These are phyloP conservation scores for Clostera curtula DNA, from an alignment of 2,888 invertebrate species.

Conservation along the genomic window DNA sequence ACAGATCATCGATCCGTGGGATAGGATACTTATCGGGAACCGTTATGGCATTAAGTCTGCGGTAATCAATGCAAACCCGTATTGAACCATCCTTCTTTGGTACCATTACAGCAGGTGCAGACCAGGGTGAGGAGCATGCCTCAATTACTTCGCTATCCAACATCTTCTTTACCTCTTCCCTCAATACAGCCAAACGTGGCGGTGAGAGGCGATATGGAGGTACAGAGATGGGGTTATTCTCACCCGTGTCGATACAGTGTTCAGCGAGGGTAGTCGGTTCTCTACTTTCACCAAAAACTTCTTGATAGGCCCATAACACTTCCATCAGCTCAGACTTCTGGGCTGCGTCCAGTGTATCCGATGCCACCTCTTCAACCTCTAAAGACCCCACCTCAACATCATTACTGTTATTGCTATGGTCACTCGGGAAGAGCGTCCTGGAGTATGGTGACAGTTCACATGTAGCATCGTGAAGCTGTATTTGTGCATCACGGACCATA, in stretches of 20 bases:
- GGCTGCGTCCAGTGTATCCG: background rate
- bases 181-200: slow-evolving; percentile 1
- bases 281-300: slow-evolving; percentile 2
- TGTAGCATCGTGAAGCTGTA: background rate
- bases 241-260: slow-evolving; percentile 11
- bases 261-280: slow-evolving; percentile 3
- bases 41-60: slow-evolving; percentile 3
- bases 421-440: slow-evolving; percentile 1
- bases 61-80: slow-evolving; percentile 32
- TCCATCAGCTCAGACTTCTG: slow-evolving; percentile 3
- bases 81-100: slow-evolving; percentile 31
- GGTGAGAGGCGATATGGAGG: slow-evolving; percentile 7
- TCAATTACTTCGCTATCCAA: background rate
- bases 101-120: slow-evolving; percentile 35
- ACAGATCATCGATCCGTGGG: slow-evolving; percentile 3
- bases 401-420: slow-evolving; percentile 1
- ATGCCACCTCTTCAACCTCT: background rate
- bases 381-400: slow-evolving; percentile 1
- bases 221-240: slow-evolving; percentile 4
- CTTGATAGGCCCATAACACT: slow-evolving; percentile 1
- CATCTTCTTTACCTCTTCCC: slow-evolving; percentile 4
- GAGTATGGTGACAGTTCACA: slow-evolving; percentile 3
- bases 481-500: slow-evolving; percentile 2
- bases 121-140: slow-evolving; percentile 23
- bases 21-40: slow-evolving; percentile 5